These are phyloP conservation scores for Coelopa pilipes DNA, from an alignment of 2,888 invertebrate species.

Conservation along the genomic window DNA sequence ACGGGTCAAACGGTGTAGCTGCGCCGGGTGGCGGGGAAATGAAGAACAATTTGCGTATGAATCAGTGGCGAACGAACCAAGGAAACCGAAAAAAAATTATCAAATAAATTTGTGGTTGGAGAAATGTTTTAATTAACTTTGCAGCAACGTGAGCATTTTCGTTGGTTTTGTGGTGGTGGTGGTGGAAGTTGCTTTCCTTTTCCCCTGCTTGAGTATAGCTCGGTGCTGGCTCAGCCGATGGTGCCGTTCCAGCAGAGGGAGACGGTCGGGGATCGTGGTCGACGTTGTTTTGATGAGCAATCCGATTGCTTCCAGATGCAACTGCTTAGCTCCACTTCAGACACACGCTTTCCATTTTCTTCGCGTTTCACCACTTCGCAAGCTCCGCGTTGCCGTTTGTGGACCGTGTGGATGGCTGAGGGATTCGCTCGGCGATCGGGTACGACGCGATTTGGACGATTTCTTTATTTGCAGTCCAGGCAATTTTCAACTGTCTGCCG, in stretches of 20 bases:
- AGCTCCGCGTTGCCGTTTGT: conserved; percentile 6
- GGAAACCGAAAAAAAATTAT: conserved; percentile 36
- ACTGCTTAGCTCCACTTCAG: conserved; percentile 51
- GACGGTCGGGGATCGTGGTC: conserved; percentile 31
- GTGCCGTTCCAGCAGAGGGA: not conserved
- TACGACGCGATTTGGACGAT: not conserved
- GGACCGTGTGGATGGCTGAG: conserved; percentile 6
- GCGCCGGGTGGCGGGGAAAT: not conserved
- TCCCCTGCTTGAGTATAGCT: not conserved
- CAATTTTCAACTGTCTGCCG: not conserved
- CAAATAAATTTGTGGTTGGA: conserved; percentile 28
- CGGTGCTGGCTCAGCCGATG: not conserved
- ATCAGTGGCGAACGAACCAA: not conserved
- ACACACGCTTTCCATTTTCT: conserved; percentile 57
- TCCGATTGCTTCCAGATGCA: conserved; percentile 43
- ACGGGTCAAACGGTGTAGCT: not conserved
- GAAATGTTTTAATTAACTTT: conserved; percentile 44
- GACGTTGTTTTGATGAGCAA: conserved; percentile 31
- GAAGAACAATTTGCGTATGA: conserved; percentile 1
- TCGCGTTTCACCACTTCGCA: conserved; percentile 15
- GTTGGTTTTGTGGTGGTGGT: conserved; percentile 41
- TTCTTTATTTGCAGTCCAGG: not conserved
- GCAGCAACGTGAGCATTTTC: conserved; percentile 50
- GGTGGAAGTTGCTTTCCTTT: conserved; percentile 39
- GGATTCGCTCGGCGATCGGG: not conserved